Percentiles rank a stretch among this genome's conserved stretches.
Evolutionary conservation across 2,888 invertebrate genomes (phyloP).

Genomic region (Stenodera caucasica): DNA sequence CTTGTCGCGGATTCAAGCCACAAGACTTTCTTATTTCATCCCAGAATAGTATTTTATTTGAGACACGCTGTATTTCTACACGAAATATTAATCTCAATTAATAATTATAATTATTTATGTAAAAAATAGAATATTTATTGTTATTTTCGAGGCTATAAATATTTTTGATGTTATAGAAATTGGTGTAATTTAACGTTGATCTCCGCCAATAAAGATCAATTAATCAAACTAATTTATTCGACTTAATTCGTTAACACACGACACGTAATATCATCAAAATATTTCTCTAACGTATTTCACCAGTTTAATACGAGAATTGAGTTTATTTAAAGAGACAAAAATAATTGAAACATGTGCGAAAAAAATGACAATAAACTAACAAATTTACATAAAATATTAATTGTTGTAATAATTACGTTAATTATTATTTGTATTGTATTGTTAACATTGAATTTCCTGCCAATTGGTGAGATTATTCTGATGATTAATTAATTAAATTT

Average conservation of each 20-base stretch:
- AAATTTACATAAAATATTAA: background rate
- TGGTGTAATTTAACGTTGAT: slow-evolving; percentile 3
- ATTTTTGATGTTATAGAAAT: background rate
- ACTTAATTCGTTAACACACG: slow-evolving; percentile 1
- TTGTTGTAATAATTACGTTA: background rate
- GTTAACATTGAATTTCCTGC: background rate
- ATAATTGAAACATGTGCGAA: background rate
- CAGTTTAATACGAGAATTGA: background rate
- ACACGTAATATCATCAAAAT: background rate
- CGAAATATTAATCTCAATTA: too few relatives aligned
- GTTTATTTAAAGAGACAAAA: slow-evolving; percentile 1
- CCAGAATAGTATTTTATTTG: too few relatives aligned
- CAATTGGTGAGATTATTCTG: background rate
- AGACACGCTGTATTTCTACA: too few relatives aligned
- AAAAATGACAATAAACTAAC: slow-evolving; percentile 1
- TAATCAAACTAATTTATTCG: background rate
- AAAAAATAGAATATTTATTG: too few relatives aligned
- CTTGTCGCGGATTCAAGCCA: too few relatives aligned
- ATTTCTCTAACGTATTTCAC: background rate
- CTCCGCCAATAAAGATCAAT: slow-evolving; percentile 1
- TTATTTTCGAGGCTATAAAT: too few relatives aligned
- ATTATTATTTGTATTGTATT: slow-evolving; percentile 2
- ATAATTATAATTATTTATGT: too few relatives aligned
- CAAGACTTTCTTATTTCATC: too few relatives aligned
- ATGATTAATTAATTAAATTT: background rate